Evolutionary conservation across 1,140 invertebrate species (phyloP).

Genomic region (Plectrocnemia conspersa): DNA sequence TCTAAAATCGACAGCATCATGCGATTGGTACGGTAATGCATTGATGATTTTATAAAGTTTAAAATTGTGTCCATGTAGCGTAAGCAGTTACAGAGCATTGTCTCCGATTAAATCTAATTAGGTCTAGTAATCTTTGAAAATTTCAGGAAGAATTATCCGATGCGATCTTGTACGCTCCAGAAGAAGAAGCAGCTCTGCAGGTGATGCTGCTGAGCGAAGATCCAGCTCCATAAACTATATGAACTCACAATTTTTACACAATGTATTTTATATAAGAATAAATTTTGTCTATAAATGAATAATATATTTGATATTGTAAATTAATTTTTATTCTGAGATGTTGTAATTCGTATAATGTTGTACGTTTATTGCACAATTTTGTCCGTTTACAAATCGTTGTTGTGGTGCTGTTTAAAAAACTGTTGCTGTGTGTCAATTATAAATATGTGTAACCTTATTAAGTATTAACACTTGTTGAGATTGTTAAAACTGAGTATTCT

Average conservation of each 20-base stretch:
- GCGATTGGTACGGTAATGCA: too few species aligned
- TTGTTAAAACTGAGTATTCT: too few species aligned
- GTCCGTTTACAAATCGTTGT: too few species aligned
- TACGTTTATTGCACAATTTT: too few species aligned
- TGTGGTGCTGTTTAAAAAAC: too few species aligned
- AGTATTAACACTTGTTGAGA: too few species aligned
- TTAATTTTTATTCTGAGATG: not conserved
- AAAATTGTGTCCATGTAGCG: too few species aligned
- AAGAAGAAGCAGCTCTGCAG: constrained; percentile 45
- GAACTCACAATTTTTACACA: not conserved
- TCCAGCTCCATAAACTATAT: constrained; percentile 8
- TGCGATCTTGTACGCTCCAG: constrained; percentile 39
- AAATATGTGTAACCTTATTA: too few species aligned
- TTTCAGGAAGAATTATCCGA: constrained; percentile 46
- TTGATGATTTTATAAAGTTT: too few species aligned
- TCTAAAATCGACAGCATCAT: too few species aligned
- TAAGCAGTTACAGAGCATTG: too few species aligned
- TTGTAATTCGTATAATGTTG: not conserved
- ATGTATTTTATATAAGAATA: not conserved
- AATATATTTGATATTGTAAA: not conserved
- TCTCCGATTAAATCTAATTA: not conserved
- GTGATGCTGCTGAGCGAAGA: constrained; percentile 45
- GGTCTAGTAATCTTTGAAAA: not conserved
- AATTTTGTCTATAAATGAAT: not conserved
- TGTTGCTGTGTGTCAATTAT: too few species aligned